These are phyloP conservation scores for Pseudomyrmex flavicornis DNA, from an alignment of 1,140 invertebrate species.

Conservation along the genomic window DNA sequence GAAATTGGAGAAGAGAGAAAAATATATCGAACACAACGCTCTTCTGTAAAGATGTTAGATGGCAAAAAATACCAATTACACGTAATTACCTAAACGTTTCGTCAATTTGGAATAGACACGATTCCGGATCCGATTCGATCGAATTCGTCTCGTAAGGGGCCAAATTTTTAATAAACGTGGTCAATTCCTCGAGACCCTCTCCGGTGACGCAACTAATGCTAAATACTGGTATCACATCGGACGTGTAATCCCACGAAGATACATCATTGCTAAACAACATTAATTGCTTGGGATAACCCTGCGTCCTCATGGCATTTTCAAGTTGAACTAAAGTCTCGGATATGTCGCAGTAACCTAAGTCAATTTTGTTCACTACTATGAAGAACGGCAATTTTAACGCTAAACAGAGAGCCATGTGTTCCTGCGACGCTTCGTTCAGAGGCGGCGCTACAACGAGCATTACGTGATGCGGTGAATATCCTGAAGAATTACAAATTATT, in stretches of 20 bases:
- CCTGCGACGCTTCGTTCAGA: conserved; percentile 86
- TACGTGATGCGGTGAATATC: conserved; percentile 97
- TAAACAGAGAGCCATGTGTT: conserved; percentile 93
- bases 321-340: conserved; percentile 87
- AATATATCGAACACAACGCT: too few relatives aligned
- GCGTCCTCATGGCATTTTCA: conserved; percentile 87
- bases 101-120: conserved; percentile 96
- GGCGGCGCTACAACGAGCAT: conserved; percentile 93
- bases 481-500: conserved; percentile 77
- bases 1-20: too few relatives aligned
- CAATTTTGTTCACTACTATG: conserved; percentile 95
- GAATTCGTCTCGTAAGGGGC: conserved; percentile 77
- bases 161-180: conserved; percentile 88
- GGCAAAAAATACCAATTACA: neutral
- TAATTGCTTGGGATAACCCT: conserved; percentile 90
- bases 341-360: conserved; percentile 87
- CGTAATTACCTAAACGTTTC: conserved; percentile 91
- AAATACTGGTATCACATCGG: conserved; percentile 94
- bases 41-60: too few relatives aligned
- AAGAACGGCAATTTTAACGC: conserved; percentile 96
- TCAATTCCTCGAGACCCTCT: conserved; percentile 91
- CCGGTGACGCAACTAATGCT: conserved; percentile 98
- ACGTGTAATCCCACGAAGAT: conserved; percentile 87
- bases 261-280: conserved; percentile 89
- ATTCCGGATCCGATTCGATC: conserved; percentile 85